A percentile compares a stretch with the other conserved stretches of the same genome.
phyloP scores from a whole-genome alignment of 1,140 invertebrate genomes.

The Drosophila insularis region DNA sequence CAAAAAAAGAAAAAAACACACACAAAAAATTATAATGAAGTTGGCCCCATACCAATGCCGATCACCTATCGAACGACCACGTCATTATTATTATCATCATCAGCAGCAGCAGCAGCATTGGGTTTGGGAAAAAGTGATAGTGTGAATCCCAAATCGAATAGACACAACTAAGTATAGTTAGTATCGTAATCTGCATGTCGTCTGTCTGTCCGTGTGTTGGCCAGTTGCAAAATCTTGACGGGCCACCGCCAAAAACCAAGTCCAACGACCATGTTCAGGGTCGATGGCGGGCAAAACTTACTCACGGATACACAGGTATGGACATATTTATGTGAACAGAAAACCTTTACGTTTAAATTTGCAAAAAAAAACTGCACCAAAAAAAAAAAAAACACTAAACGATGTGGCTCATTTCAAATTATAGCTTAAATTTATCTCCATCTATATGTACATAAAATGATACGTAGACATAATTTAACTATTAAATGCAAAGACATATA shows the following conservation, averaged over 20 bases:
- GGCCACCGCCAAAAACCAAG: conserved; percentile 34
- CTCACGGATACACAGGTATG: conserved; percentile 32
- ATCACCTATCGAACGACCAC: conserved; percentile 17
- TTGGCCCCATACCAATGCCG: conserved; percentile 25
- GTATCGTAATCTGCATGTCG: conserved; percentile 43
- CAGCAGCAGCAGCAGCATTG: too few relatives aligned
- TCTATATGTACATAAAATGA: not conserved
- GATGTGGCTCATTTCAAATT: conserved; percentile 33
- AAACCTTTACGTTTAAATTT: conserved; percentile 47
- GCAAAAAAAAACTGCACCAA: not conserved
- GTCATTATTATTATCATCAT: conserved; percentile 4
- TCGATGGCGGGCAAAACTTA: conserved; percentile 30
- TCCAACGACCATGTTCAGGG: conserved; percentile 81
- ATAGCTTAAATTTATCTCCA: conserved; percentile 12
- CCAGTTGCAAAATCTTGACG: conserved; percentile 1
- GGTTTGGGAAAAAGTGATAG: conserved; percentile 71
- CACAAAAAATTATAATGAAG: conserved; percentile 75
- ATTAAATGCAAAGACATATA: too few relatives aligned
- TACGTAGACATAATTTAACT: too few relatives aligned
- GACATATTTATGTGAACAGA: conserved; percentile 34
- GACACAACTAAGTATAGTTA: conserved; percentile 38
- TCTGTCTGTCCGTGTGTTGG: not conserved
- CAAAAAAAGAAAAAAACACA: conserved; percentile 10
- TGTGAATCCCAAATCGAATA: conserved; percentile 44
- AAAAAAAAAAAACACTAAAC: conserved; percentile 3